Percentiles rank a stretch among this genome's conserved stretches.
These are phyloP conservation scores for Pomacea canaliculata DNA, from an alignment of 2,888 invertebrate species.

Conservation along the genomic window DNA sequence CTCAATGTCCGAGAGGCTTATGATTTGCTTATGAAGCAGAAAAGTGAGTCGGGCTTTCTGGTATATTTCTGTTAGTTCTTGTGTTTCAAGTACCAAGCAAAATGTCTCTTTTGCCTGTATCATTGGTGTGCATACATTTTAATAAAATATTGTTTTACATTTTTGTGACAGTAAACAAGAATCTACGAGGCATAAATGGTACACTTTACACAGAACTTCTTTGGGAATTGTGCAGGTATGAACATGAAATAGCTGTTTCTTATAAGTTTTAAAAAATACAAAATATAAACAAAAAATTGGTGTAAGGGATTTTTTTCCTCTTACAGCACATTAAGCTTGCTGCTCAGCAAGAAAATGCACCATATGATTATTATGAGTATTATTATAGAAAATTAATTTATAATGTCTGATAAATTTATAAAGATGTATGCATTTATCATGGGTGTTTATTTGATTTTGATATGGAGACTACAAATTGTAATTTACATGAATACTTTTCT, in stretches of 20 bases:
- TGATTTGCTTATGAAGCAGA: conserved; percentile 53
- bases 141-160: not conserved
- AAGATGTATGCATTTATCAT: too few species aligned
- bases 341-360: too few species aligned
- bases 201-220: conserved; percentile 53
- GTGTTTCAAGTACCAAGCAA: not conserved
- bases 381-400: too few species aligned
- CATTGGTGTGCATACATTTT: not conserved
- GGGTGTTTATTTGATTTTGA: too few species aligned
- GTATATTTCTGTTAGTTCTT: not conserved
- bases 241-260: not conserved
- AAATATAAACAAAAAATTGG: too few species aligned
- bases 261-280: not conserved
- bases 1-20: conserved; percentile 59
- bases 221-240: conserved; percentile 54
- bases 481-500: too few species aligned
- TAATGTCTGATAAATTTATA: too few species aligned
- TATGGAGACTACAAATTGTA: too few species aligned
- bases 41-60: conserved; percentile 43
- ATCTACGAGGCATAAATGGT: conserved; percentile 56
- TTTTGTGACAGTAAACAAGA: conserved; percentile 51
- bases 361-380: too few species aligned
- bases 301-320: too few species aligned
- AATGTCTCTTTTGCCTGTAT: too few species aligned
- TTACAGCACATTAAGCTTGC: too few species aligned